Evolutionary conservation across 1,140 invertebrate species (phyloP), one percentile per base, ranked within the genome.

Genomic region (Brachystomella parvula): DNA sequence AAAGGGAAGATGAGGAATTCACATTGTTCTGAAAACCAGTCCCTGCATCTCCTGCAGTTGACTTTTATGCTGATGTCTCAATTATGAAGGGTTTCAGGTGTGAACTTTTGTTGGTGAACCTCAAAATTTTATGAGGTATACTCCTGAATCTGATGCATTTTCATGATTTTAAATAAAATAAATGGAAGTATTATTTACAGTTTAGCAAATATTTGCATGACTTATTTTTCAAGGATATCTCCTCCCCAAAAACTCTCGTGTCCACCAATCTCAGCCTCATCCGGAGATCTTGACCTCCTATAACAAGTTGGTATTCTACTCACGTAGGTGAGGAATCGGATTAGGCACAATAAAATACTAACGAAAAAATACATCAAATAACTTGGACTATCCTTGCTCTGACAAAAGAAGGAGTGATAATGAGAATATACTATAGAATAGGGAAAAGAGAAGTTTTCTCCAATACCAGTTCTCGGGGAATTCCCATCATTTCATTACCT

Each of bases 31-130:
- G 6, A 19, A 53, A 53, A 53, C 49, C 15, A 53, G 49, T 53
- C 49, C 24, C 9, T 53, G n/a, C n/a, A n/a, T n/a, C n/a, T 39
- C 35, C 24, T 12, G 15, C 9, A 12, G 12, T 6, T 53, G 21
- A 17, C 12, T 12, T 53, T 53, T 53, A 53, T 53, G 49, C 24
- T 53, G 49, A 53, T 24, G 49, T 53, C 24, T 53, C 49, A 53
- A 53, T 53, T 53, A 44, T 44, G 39, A 44, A 44, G n/a, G n/a
- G 9, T n/a, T n/a, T 44, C n/a, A 9, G 9, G n/a, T 44, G 9
- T 44, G 9, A 9, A 44, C n/a, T 44, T 44, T 9, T 44, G 9
- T 44, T 44, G 39, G n/a, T 9, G n/a, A 44, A 44, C 9, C 39
- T 44, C 9, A 44, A n/a, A 44, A 44, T 44, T 44, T 44, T 12